Conservation (phyloP, 2,888 invertebrate genomes). For the Mythimna impura region DNA sequence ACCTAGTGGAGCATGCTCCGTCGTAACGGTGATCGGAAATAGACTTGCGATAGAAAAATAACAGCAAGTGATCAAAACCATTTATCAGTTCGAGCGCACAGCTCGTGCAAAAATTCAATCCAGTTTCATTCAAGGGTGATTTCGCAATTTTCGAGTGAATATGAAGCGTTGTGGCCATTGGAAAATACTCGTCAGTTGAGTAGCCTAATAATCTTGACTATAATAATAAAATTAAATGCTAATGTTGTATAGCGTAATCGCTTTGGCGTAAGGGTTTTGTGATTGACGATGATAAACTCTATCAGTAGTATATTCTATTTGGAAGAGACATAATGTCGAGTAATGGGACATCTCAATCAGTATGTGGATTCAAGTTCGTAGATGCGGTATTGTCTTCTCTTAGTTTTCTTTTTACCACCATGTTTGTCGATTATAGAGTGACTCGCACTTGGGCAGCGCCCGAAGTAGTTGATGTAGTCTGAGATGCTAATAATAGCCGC, state of each 20-base stretch:
- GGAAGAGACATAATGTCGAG: neutral
- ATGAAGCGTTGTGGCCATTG: slow-evolving; percentile 11
- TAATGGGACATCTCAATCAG: neutral
- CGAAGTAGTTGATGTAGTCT: slow-evolving; percentile 1
- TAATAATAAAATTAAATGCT: slow-evolving; percentile 1
- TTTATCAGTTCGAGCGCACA: slow-evolving; percentile 16
- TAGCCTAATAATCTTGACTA: too few relatives aligned
- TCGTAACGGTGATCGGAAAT: slow-evolving; percentile 34
- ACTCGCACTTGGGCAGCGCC: neutral
- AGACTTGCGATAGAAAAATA: slow-evolving; percentile 21
- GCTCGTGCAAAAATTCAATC: slow-evolving; percentile 25
- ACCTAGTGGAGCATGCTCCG: neutral
- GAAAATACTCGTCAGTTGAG: neutral
- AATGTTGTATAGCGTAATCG: neutral
- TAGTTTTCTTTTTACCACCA: neutral
- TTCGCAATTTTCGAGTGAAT: slow-evolving; percentile 16
- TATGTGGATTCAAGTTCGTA: neutral
- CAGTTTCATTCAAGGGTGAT: slow-evolving; percentile 22
- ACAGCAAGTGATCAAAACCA: slow-evolving; percentile 16
- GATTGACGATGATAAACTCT: neutral
- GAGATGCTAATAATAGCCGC: slow-evolving; percentile 27
- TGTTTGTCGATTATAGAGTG: neutral
- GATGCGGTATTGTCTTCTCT: too few relatives aligned
- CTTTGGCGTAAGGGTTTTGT: neutral
- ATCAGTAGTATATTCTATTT: too few relatives aligned